A percentile compares a stretch with the other conserved stretches of the same genome.
Conservation (phyloP, 2,888 invertebrate genomes). For the Laothoe populi region DNA sequence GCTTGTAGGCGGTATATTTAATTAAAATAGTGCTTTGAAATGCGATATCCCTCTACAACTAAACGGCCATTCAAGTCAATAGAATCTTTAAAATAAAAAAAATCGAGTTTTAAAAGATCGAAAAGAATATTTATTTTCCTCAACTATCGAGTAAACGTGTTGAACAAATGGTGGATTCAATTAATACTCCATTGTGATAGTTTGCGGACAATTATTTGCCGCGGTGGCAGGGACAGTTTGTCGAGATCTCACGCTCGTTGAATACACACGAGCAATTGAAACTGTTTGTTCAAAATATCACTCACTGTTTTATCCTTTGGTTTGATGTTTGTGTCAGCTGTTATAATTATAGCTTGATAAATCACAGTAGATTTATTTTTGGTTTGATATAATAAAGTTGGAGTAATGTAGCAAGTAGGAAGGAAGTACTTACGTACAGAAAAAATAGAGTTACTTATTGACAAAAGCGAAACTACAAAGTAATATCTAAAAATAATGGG, state of each 20-base stretch:
- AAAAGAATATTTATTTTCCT: constrained; percentile 7
- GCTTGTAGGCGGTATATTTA: neutral
- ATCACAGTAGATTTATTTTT: too few species aligned
- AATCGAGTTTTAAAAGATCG: neutral
- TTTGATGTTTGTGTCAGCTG: constrained; percentile 22
- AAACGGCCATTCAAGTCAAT: neutral
- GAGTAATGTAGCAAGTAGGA: too few species aligned
- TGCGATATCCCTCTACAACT: neutral
- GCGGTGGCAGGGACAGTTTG: constrained; percentile 17
- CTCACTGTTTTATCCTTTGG: neutral
- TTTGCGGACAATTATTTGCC: constrained; percentile 26
- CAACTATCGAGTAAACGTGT: constrained; percentile 5
- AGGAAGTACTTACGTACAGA: too few species aligned
- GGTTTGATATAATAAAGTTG: too few species aligned
- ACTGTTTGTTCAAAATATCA: constrained; percentile 10
- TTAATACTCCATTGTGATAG: constrained; percentile 12
- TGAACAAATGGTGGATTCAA: constrained; percentile 13
- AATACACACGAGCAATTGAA: constrained; percentile 4
- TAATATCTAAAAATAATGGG: too few species aligned
- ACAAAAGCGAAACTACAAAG: too few species aligned
- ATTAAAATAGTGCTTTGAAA: constrained; percentile 4
- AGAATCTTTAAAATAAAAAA: neutral
- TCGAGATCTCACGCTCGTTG: neutral
- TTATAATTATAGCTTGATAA: neutral
- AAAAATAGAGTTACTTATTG: too few species aligned